Conservation (phyloP, 2,888 invertebrate species). For the Brassicogethes aeneus region DNA sequence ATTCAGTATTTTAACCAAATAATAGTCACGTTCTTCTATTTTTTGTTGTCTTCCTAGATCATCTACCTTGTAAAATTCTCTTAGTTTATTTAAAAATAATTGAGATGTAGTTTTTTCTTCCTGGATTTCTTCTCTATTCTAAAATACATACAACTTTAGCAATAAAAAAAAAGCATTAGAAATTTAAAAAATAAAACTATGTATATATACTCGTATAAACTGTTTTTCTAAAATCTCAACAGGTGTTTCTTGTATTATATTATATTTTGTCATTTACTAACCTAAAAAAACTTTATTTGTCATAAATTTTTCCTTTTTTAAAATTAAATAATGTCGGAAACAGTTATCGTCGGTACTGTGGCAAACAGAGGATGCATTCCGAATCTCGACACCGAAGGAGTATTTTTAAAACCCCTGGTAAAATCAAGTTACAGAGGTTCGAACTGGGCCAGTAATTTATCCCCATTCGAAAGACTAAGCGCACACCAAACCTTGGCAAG, state of each 20-base stretch:
- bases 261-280: too few relatives aligned
- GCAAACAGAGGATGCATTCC: slow-evolving; percentile 38
- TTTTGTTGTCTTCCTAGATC: background rate
- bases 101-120: background rate
- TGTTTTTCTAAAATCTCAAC: too few relatives aligned
- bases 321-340: background rate
- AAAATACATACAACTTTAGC: too few relatives aligned
- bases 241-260: too few relatives aligned
- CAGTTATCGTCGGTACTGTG: slow-evolving; percentile 18
- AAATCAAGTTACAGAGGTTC: slow-evolving; percentile 24
- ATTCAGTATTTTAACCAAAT: slow-evolving; percentile 23
- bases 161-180: too few relatives aligned
- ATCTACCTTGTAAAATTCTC: background rate
- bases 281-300: too few relatives aligned
- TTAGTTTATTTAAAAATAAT: background rate
- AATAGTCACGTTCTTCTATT: slow-evolving; percentile 15
- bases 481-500: slow-evolving; percentile 48
- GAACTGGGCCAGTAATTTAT: slow-evolving; percentile 34
- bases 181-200: too few relatives aligned
- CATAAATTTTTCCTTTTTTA: too few relatives aligned
- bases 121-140: background rate
- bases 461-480: slow-evolving; percentile 41
- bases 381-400: slow-evolving; percentile 41
- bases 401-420: slow-evolving; percentile 36
- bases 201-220: too few relatives aligned